Conservation (phyloP, 1,140 invertebrate species). For the Propsilocerus akamusi region DNA sequence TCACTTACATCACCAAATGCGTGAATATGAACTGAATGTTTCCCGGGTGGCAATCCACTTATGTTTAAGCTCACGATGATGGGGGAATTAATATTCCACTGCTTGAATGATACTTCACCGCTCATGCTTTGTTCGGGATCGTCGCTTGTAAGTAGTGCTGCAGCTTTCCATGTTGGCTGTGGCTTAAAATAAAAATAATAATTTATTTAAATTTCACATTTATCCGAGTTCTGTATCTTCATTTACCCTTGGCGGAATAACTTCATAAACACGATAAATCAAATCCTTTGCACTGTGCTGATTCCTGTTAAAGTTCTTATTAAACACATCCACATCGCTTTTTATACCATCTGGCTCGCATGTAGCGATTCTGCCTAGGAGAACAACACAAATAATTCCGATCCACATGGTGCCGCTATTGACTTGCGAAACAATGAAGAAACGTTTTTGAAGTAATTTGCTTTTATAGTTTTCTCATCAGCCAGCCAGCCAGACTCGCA, state of each 20-base stretch:
- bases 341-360: too few species aligned
- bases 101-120: conserved; percentile 19
- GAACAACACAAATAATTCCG: neutral
- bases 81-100: conserved; percentile 20
- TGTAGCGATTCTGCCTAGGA: too few species aligned
- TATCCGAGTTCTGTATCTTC: too few species aligned
- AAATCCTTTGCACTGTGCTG: neutral
- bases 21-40: conserved; percentile 63
- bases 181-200: neutral
- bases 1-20: conserved; percentile 46
- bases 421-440: too few species aligned
- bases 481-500: too few species aligned
- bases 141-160: neutral
- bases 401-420: neutral
- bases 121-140: neutral
- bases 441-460: too few species aligned
- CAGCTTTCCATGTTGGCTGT: neutral
- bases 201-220: too few species aligned
- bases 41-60: conserved; percentile 31
- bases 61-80: conserved; percentile 34
- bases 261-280: neutral
- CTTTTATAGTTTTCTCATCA: too few species aligned
- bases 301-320: neutral
- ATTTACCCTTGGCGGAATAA: neutral
- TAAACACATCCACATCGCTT: neutral